Conservation (phyloP, 2,113 vertebrate species). For the Onychorhynchus coronatus region DNA sequence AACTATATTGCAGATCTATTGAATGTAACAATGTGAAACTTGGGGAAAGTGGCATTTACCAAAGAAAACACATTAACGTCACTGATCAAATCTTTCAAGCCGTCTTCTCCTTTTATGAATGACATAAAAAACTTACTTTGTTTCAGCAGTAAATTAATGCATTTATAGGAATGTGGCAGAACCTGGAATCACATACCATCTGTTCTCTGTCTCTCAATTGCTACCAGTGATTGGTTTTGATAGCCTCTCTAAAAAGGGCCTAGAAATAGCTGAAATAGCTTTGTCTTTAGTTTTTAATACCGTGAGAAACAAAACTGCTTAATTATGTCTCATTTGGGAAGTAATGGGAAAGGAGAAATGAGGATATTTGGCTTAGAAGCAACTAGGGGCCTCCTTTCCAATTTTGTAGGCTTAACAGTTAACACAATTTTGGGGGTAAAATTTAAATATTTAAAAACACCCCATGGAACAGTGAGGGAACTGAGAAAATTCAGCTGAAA, state of each 20-base stretch:
- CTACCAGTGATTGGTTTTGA: constrained; percentile 12
- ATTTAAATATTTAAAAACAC: neutral
- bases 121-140: neutral
- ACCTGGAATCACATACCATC: constrained; percentile 49
- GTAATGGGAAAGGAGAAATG: neutral
- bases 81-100: constrained; percentile 7
- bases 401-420: neutral
- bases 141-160: constrained; percentile 47
- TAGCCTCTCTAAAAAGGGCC: neutral
- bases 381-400: neutral
- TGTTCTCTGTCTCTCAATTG: constrained; percentile 41
- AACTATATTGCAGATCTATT: neutral
- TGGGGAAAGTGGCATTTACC: neutral
- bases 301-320: neutral
- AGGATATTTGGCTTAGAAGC: constrained; percentile 11
- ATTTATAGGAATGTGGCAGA: constrained; percentile 43
- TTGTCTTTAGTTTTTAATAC: constrained; percentile 34
- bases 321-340: constrained; percentile 34
- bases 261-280: constrained; percentile 28
- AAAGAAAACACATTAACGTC: constrained; percentile 1
- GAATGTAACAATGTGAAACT: neutral
- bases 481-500: neutral
- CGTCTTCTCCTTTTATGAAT: constrained; percentile 40
- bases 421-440: neutral
- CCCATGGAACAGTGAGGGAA: neutral